Evolutionary conservation across 2,797 vertebrate species (phyloP), one percentile per base, ranked within the genome.

Genomic region (Anisognathus igniventris): DNA sequence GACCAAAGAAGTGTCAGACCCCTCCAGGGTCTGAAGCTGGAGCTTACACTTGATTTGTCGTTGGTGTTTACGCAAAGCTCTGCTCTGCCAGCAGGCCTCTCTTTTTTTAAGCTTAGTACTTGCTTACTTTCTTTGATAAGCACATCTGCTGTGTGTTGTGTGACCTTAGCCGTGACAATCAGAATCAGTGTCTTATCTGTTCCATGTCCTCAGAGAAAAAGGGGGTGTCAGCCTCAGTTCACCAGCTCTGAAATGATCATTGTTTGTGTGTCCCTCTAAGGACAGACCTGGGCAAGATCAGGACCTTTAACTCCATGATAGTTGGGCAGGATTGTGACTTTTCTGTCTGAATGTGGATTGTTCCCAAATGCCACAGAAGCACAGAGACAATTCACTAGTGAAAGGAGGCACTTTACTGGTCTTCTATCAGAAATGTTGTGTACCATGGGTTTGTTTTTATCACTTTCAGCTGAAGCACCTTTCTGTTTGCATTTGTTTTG

Each of bases 151-250:
- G 56, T 87, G 76, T 92, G 50, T 80, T 83, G 54, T 74, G 39
- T 85, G 86, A 78, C 56, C 53, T 92, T 60, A 94, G 92, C 92
- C 10, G 31, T 84, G 97, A 97, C 97, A 98, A 93, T 98, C 96
- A 96, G 57, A 81, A 28, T 18, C 88, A 42, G 28, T 61, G 14
- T 86, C 31, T 61, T 79, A 39, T 9, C 45, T 95, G 58, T 90
- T 73, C 47, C 11, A 3, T 70, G 60, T 51, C 57, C 56, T 61
- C 31, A 62, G 68, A 64, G 44, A 56, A 40, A 68, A 72, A 47
- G 54, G 31, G 17, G 27, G 6, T 66, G 45, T 42, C 31, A 16
- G 35, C 75, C 51, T 70, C 45, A 47, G 50, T 60, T 82, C 60
- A 70, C 74, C 42, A 25, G 61, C 39, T 70, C 30, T 45, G 68